Base-by-base conservation (phyloP, 2,797 vertebrate genomes). In the Poecile montanus region DNA sequence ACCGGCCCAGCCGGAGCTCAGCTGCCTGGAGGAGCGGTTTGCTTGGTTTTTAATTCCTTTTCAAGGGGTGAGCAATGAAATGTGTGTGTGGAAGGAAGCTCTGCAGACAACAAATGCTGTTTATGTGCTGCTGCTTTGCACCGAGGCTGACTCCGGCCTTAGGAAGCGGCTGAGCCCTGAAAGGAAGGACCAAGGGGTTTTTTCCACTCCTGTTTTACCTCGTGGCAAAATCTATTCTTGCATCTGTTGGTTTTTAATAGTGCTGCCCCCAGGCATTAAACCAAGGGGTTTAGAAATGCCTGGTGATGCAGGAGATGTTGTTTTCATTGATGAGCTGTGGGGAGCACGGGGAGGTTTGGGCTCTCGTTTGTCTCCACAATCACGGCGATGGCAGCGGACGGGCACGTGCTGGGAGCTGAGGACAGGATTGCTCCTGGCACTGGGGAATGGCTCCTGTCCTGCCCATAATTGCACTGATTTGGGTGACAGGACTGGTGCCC, bases 131-230 rank as follows among this genome's bases (percentile, higher is more conserved):
- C 6, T 44, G 42, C 63, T 72, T 11, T 25, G 26, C 73, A 4
- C 32, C 2, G 1, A 5, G 38, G 0, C n/a, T 48, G 57, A 32
- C 3, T 30, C 21, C 29, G 30, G 23, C 26, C 56, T 11, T 7
- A 7, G 65, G 45, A 51, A 57, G 50, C 3, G 21, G 54, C 77
- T 32, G 56, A 76, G 66, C 29, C 61, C 38, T 81, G 48, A 13
- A 29, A 63, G 58, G 23, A 58, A 82, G 57, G 3, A 21, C 54
- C 10, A 32, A 72, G 42, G 22, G 8, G 4, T 22, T 51, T 20
- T 73, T 22, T 16, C 4, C 32, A 26, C 50, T 75, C 47, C 29
- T 71, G 38, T 54, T 62, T 42, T 44, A 61, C 42, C 38, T 36
- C 11, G 11, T 71, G 83, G 68, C 65, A 76, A 48, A 85, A 80